Percentiles rank a stretch among this genome's conserved stretches.
Conservation (phyloP, 2,113 vertebrate genomes). For the Triplophysa siluroides region DNA sequence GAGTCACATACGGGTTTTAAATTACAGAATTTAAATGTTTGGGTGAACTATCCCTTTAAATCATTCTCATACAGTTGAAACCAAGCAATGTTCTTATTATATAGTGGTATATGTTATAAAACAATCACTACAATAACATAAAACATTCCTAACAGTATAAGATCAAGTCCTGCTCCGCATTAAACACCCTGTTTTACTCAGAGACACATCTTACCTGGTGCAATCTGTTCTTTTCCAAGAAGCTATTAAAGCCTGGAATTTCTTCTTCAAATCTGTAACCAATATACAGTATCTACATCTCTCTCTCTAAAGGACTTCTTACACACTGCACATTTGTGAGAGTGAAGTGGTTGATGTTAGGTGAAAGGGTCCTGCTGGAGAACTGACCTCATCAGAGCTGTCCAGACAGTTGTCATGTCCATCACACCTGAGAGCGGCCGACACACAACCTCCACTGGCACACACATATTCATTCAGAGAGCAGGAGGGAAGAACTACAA, state of each 20-base stretch:
- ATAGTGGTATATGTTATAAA: too few relatives aligned
- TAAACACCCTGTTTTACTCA: too few relatives aligned
- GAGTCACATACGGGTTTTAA: too few relatives aligned
- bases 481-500: slow-evolving; percentile 85
- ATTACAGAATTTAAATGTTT: too few relatives aligned
- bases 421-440: slow-evolving; percentile 88
- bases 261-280: background rate
- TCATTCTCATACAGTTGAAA: too few relatives aligned
- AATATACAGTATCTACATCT: background rate
- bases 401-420: slow-evolving; percentile 92
- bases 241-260: too few relatives aligned
- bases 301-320: background rate
- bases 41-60: too few relatives aligned
- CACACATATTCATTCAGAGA: slow-evolving; percentile 93
- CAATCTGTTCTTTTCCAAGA: background rate
- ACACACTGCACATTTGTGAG: slow-evolving; percentile 15
- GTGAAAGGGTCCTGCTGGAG: slow-evolving; percentile 15
- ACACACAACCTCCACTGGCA: slow-evolving; percentile 86
- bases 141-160: too few relatives aligned
- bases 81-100: too few relatives aligned
- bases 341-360: background rate
- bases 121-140: too few relatives aligned
- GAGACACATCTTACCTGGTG: too few relatives aligned
- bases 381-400: slow-evolving; percentile 93
- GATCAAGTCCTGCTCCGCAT: too few relatives aligned